Percentiles rank a stretch among this genome's conserved stretches.
Evolutionary conservation across 2,888 invertebrate genomes (phyloP).

Genomic region (Myathropa florea): DNA sequence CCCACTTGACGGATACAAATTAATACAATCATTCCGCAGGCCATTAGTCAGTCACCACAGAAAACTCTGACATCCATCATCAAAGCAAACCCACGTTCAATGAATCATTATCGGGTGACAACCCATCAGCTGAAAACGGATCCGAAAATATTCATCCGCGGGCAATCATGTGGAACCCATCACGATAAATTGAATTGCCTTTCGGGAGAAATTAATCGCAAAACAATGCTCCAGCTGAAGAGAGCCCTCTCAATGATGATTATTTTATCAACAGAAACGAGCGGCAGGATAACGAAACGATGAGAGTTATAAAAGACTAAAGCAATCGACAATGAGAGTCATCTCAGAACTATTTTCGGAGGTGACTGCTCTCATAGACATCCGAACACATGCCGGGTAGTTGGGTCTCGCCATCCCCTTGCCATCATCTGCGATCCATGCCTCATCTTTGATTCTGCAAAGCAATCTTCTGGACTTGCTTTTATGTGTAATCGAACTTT

Average conservation of each 20-base stretch:
- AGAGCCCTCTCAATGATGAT: background rate
- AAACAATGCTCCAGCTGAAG: background rate
- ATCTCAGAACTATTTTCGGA: background rate
- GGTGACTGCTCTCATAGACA: background rate
- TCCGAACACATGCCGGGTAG: background rate
- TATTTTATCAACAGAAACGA: background rate
- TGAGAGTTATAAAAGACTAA: background rate
- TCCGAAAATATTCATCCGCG: background rate
- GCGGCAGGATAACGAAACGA: background rate
- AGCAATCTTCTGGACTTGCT: slow-evolving; percentile 21
- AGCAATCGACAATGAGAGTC: background rate
- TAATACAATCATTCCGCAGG: background rate
- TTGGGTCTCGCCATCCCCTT: background rate
- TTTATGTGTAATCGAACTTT: background rate
- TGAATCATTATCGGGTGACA: background rate
- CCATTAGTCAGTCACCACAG: background rate
- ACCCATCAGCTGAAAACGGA: background rate
- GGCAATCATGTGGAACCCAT: background rate
- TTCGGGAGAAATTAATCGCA: slow-evolving; percentile 5
- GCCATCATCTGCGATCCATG: background rate
- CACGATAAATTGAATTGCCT: slow-evolving; percentile 8
- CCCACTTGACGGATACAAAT: background rate
- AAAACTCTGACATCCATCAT: background rate
- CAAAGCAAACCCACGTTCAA: background rate
- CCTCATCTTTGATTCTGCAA: slow-evolving; percentile 16